These are phyloP conservation scores for Drosophila serrata DNA, from an alignment of 1,140 invertebrate genomes.

Conservation along the genomic window DNA sequence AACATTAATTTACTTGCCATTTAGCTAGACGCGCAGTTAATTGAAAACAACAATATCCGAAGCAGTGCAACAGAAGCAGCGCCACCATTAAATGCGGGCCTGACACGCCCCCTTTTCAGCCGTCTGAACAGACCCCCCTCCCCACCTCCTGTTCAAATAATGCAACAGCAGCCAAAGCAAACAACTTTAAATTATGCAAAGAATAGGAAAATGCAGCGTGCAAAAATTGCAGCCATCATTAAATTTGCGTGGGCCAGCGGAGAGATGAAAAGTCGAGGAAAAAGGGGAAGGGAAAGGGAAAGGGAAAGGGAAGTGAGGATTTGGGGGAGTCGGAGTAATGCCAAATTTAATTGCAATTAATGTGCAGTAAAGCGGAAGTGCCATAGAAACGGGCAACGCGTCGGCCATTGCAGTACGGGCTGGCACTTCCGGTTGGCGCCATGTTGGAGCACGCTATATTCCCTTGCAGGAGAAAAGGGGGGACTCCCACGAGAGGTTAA, in stretches of 20 bases:
- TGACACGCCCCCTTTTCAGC: background rate
- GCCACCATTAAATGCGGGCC: constrained; percentile 21
- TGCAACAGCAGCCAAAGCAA: constrained; percentile 49
- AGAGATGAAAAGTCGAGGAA: background rate
- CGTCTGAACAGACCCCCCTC: background rate
- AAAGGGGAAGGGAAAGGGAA: too few relatives aligned
- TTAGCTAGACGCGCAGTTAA: constrained; percentile 77
- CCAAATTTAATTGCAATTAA: constrained; percentile 83
- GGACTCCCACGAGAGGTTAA: background rate
- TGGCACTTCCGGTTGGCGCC: constrained; percentile 66
- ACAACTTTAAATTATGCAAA: constrained; percentile 76
- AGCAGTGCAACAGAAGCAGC: constrained; percentile 26
- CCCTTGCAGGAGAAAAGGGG: background rate
- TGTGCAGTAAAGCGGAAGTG: constrained; percentile 73
- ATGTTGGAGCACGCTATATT: constrained; percentile 35
- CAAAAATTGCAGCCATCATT: constrained; percentile 66
- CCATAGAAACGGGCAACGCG: constrained; percentile 52
- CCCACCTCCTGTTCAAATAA: background rate
- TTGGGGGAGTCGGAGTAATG: constrained; percentile 41
- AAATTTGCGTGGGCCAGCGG: constrained; percentile 40
- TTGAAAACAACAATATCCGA: constrained; percentile 73
- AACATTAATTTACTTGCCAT: constrained; percentile 80
- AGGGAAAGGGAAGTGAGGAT: background rate
- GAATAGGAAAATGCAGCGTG: constrained; percentile 60
- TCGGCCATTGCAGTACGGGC: constrained; percentile 47